A percentile compares a stretch with the other conserved stretches of the same genome.
These are phyloP conservation scores for Lumbricus terrestris DNA, from an alignment of 2,888 invertebrate species.

Conservation along the genomic window DNA sequence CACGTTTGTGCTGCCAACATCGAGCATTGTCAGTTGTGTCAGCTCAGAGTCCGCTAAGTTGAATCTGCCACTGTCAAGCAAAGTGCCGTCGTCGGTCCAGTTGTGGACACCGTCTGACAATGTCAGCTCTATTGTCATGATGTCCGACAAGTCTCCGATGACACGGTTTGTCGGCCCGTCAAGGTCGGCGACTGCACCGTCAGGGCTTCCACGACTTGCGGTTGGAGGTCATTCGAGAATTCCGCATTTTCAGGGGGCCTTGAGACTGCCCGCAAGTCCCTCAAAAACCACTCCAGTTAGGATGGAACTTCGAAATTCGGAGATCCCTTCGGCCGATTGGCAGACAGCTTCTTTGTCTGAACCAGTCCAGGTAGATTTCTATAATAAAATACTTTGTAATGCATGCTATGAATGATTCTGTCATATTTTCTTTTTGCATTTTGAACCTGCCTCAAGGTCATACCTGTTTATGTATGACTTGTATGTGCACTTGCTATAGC, in stretches of 20 bases:
- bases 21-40: not conserved
- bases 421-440: not conserved
- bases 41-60: not conserved
- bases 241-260: not conserved
- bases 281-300: not conserved
- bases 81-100: not conserved
- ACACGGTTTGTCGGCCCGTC: not conserved
- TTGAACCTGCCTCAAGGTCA: not conserved
- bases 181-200: not conserved
- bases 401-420: not conserved
- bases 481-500: too few relatives aligned
- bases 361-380: not conserved
- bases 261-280: not conserved
- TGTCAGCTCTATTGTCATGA: not conserved
- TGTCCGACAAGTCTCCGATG: not conserved
- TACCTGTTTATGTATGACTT: too few relatives aligned
- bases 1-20: not conserved
- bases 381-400: not conserved
- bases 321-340: not conserved
- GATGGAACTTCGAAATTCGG: not conserved
- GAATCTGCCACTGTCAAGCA: not conserved
- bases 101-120: not conserved
- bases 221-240: conserved; percentile 12
- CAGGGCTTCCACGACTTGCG: not conserved
- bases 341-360: not conserved